Evolutionary conservation across 2,888 invertebrate genomes (phyloP), one percentile per base, ranked within the genome.

Genomic region (Spilosoma lubricipeda): DNA sequence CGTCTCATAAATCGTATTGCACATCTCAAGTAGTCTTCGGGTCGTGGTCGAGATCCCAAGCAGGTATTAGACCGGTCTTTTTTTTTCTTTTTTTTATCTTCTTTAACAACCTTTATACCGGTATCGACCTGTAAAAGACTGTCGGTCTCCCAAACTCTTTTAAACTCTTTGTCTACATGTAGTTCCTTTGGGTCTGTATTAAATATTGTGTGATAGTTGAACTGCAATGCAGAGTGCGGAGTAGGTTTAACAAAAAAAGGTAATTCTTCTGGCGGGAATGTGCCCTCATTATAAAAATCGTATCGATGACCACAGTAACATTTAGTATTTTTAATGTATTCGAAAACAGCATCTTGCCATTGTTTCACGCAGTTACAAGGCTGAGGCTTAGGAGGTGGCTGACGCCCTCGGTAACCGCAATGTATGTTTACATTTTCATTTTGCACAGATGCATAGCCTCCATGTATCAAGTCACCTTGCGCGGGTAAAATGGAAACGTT

Each of bases 191-290:
- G 78, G 79, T 95, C 91, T 63, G 91, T 68, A 76, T 95, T 90
- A 70, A 87, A 95, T 75, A 95, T 94, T n/a, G 90, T 92, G 39
- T 92, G 81, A 79, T 93, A 93, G 71, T 95, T 92, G 74, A 95
- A 93, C 56, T 87, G 71, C 18, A 84, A 87, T 0, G 91, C 89
- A 52, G 77, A 20, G 56, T 88, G 82, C 20, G 82, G 84, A 0
- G 93, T 91, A 5, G 95, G 87, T 81, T 93, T 94, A 72, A 90
- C 77, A 79, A 95, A 95, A 77, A 83, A 94, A 2, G 92, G 92
- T 27, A 93, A 78, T 72, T 94, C 93, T 0, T 94, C 92, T 9
- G 88, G 79, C 13, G 87, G 83, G 73, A 93, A 94, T 0, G 79
- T 74, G 3, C 91, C 94, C 77, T 93, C 93, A 74, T 94, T 91